Evolutionary conservation across 2,113 vertebrate genomes (phyloP).

Genomic region (Seriola aureovittata): DNA sequence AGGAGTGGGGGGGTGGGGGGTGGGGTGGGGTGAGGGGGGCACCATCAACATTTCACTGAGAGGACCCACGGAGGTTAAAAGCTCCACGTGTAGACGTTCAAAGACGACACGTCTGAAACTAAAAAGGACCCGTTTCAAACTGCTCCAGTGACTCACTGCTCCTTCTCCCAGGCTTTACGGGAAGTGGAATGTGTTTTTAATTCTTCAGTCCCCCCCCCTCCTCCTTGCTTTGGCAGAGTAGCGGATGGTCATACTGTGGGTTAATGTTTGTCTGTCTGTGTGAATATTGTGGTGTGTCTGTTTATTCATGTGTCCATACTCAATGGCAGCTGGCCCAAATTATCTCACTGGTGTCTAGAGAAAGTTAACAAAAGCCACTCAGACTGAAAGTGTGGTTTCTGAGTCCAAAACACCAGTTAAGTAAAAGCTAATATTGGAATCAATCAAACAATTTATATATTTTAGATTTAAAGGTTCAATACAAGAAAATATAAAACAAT

Average conservation of each 20-base stretch:
- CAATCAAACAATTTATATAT: background rate
- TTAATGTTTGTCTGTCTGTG: constrained; percentile 77
- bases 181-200: constrained; percentile 86
- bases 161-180: constrained; percentile 81
- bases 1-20: background rate
- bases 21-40: background rate
- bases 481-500: background rate
- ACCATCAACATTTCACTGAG: constrained; percentile 24
- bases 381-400: constrained; percentile 31
- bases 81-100: constrained; percentile 53
- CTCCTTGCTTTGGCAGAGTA: constrained; percentile 32
- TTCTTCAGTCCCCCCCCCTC: constrained; percentile 45
- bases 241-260: constrained; percentile 56
- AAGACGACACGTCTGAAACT: constrained; percentile 61
- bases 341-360: constrained; percentile 54
- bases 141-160: constrained; percentile 82
- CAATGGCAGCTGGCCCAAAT: constrained; percentile 62
- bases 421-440: background rate
- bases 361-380: constrained; percentile 42
- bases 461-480: background rate
- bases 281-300: constrained; percentile 58
- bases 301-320: constrained; percentile 53
- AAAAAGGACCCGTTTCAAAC: constrained; percentile 68
- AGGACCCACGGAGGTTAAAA: constrained; percentile 39
- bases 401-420: background rate